These are phyloP conservation scores for Dreissena polymorpha DNA, from an alignment of 1,140 invertebrate genomes.

Conservation along the genomic window DNA sequence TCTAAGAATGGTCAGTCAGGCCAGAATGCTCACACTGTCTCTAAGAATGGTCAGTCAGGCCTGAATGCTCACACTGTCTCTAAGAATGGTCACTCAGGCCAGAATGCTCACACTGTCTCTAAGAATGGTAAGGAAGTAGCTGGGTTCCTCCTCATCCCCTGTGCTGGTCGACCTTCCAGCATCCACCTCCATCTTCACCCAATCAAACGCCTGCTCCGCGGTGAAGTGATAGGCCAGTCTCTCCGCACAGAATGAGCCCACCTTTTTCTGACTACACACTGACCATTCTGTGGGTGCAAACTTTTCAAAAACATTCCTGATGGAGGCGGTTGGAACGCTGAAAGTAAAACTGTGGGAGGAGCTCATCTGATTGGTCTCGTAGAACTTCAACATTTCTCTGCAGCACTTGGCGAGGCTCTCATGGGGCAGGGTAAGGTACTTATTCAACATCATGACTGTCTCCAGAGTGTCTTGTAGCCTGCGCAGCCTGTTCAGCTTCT, in stretches of 20 bases:
- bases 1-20: constrained; percentile 32
- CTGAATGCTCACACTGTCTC: constrained; percentile 41
- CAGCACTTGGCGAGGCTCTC: constrained; percentile 54
- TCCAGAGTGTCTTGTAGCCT: constrained; percentile 68
- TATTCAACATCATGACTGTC: constrained; percentile 66
- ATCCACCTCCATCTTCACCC: constrained; percentile 22
- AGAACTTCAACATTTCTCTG: constrained; percentile 64
- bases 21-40: constrained; percentile 43
- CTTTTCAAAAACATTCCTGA: constrained; percentile 58
- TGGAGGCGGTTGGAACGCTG: constrained; percentile 57
- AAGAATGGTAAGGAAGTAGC: constrained; percentile 40
- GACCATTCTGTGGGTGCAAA: constrained; percentile 62
- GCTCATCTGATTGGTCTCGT: constrained; percentile 55
- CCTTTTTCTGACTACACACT: constrained; percentile 39
- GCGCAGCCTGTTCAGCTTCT: constrained; percentile 58
- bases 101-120: constrained; percentile 46
- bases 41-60: constrained; percentile 33
- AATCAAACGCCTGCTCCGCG: constrained; percentile 60
- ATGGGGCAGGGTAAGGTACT: constrained; percentile 61
- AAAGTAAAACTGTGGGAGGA: constrained; percentile 63
- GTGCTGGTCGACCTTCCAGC: not conserved
- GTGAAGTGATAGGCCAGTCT: constrained; percentile 54
- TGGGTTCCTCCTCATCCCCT: constrained; percentile 20
- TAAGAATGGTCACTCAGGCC: constrained; percentile 27
- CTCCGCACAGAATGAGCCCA: constrained; percentile 48